Percentiles rank a stretch among this genome's conserved stretches.
These are phyloP conservation scores for Netelia inedita DNA, from an alignment of 2,888 invertebrate species.

Conservation along the genomic window DNA sequence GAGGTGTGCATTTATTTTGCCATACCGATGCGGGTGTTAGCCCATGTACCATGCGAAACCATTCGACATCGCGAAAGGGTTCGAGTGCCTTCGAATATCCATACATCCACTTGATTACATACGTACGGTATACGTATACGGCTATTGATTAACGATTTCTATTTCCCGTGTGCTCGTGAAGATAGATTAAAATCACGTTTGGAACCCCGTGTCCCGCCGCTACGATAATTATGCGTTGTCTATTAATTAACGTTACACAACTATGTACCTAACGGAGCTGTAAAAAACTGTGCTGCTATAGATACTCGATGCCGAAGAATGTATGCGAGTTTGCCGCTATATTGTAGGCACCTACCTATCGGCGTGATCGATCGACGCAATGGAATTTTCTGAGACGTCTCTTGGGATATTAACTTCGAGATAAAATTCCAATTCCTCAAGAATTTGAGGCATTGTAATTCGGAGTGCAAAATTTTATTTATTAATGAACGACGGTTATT, in stretches of 20 bases:
- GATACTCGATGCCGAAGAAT: not conserved
- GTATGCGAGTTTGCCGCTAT: not conserved
- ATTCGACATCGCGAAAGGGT: slow-evolving; percentile 34
- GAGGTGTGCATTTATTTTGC: slow-evolving; percentile 41
- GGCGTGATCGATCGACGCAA: not conserved
- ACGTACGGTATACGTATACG: not conserved
- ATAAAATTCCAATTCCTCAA: too few species aligned
- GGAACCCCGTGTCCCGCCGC: slow-evolving; percentile 65
- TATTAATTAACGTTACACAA: slow-evolving; percentile 77
- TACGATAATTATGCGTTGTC: slow-evolving; percentile 70
- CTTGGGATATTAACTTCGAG: too few species aligned
- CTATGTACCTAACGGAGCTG: slow-evolving; percentile 7
- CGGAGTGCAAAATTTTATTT: too few species aligned
- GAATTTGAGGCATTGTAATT: too few species aligned
- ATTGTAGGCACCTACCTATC: not conserved
- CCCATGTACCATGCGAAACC: not conserved
- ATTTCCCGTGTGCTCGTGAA: slow-evolving; percentile 61
- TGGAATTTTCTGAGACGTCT: too few species aligned
- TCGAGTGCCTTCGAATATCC: not conserved
- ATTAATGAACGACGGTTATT: too few species aligned
- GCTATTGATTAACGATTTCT: slow-evolving; percentile 75
- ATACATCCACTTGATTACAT: not conserved
- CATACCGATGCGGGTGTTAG: slow-evolving; percentile 39
- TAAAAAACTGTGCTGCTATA: not conserved
- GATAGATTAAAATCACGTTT: slow-evolving; percentile 74